Evolutionary conservation across 2,888 invertebrate genomes (phyloP).

Genomic region (Drosophila infuscata): DNA sequence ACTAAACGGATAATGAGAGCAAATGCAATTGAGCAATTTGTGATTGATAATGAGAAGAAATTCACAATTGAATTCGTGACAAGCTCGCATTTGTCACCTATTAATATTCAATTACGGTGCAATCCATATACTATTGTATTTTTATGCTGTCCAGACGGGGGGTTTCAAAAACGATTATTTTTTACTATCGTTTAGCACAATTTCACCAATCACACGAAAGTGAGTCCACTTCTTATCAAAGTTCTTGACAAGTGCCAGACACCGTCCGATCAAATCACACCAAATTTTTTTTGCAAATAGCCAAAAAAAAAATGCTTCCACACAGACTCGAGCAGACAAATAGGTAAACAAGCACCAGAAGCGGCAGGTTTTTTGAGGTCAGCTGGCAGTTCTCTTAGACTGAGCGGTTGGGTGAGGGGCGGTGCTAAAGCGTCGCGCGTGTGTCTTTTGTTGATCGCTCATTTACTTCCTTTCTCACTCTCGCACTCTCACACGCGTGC

Average conservation of each 20-base stretch:
- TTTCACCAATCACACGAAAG: conserved; percentile 40
- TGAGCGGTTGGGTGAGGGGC: not conserved
- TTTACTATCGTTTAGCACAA: conserved; percentile 3
- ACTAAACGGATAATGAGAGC: conserved; percentile 31
- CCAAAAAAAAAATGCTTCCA: not conserved
- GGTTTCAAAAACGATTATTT: conserved; percentile 23
- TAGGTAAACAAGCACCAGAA: conserved; percentile 28
- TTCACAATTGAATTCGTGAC: conserved; percentile 47
- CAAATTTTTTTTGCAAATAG: conserved; percentile 5
- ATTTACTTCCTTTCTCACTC: conserved; percentile 3
- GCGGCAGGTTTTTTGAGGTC: conserved; percentile 65
- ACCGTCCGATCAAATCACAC: conserved; percentile 33
- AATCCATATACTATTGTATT: not conserved
- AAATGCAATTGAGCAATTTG: conserved; percentile 31
- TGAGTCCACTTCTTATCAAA: conserved; percentile 53
- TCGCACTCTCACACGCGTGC: conserved; percentile 2
- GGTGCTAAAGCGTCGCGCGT: conserved; percentile 39
- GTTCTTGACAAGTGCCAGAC: conserved; percentile 47
- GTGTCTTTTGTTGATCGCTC: conserved; percentile 26
- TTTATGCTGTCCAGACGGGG: not conserved
- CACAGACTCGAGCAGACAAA: not conserved
- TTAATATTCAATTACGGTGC: conserved; percentile 9
- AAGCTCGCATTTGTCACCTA: conserved; percentile 26
- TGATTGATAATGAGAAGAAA: not conserved
- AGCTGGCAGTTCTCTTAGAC: conserved; percentile 2